These are phyloP conservation scores for Sycophaga agraensis DNA, from an alignment of 1,140 invertebrate genomes.

Conservation along the genomic window DNA sequence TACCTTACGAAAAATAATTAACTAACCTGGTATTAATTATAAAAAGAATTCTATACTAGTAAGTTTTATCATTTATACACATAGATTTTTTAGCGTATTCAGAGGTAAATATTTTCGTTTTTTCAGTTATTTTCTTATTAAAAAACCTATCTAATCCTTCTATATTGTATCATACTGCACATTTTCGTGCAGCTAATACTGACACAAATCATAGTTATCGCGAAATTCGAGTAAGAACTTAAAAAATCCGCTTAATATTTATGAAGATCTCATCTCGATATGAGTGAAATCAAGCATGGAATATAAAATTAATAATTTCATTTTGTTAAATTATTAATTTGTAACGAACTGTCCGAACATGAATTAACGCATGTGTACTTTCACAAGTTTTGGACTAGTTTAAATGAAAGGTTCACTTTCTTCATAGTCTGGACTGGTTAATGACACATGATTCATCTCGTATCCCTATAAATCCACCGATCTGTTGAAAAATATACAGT, in stretches of 20 bases:
- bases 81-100: neutral
- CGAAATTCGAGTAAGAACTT: neutral
- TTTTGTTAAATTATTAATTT: constrained; percentile 7
- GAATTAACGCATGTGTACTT: constrained; percentile 35
- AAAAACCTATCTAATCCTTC: neutral
- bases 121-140: neutral
- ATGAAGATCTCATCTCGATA: neutral
- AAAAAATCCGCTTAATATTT: neutral
- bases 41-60: constrained; percentile 12
- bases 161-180: neutral
- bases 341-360: no score
- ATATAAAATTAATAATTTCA: constrained; percentile 20
- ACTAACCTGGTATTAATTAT: constrained; percentile 2
- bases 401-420: constrained; percentile 40
- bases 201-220: constrained; percentile 1
- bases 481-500: constrained; percentile 30
- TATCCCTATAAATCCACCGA: constrained; percentile 46
- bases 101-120: constrained; percentile 3
- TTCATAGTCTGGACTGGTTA: constrained; percentile 39
- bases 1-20: neutral
- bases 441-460: constrained; percentile 49
- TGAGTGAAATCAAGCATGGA: neutral
- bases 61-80: constrained; percentile 8
- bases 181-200: neutral
- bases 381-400: constrained; percentile 43